phyloP scores from a whole-genome alignment of 92 coral and sea anemone genomes.

The Chrysogorgia sp. region DNA sequence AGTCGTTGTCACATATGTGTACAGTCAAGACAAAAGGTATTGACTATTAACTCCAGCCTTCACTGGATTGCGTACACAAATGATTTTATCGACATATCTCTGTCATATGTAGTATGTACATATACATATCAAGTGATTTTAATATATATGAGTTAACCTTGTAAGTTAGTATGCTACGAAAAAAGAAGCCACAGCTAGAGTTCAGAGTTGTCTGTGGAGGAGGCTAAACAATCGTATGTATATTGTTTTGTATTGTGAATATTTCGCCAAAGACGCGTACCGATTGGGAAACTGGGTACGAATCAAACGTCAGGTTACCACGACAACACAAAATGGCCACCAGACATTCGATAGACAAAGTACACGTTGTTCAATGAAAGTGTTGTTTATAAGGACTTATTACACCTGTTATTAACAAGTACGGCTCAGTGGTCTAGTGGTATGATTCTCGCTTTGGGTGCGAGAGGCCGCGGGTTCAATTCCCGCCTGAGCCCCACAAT shows the following conservation, averaged over 20 bases:
- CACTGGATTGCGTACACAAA: too few relatives aligned
- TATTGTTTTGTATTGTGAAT: too few relatives aligned
- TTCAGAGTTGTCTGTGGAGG: background rate
- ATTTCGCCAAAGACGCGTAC: too few relatives aligned
- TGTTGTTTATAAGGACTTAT: background rate
- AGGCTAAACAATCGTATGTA: background rate
- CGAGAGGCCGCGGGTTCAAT: conserved; percentile 96
- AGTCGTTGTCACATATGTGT: too few relatives aligned
- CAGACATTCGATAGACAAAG: conserved; percentile 13
- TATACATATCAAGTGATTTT: too few relatives aligned
- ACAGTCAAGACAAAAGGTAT: too few relatives aligned
- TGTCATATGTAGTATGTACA: too few relatives aligned
- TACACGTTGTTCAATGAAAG: conserved; percentile 28
- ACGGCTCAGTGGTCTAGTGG: conserved; percentile 84
- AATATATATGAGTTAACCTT: too few relatives aligned
- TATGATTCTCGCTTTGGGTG: conserved; percentile 97
- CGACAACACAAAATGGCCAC: conserved; percentile 9
- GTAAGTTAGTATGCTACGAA: too few relatives aligned
- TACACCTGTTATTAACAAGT: background rate
- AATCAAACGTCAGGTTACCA: conserved; percentile 16
- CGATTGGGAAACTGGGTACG: background rate
- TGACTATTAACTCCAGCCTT: too few relatives aligned
- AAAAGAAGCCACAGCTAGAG: background rate
- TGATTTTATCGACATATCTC: too few relatives aligned
- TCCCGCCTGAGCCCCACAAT: conserved; percentile 67